Evolutionary conservation across 2,113 vertebrate genomes (phyloP), one percentile per base, ranked within the genome.

Genomic region (Thunnus thynnus): DNA sequence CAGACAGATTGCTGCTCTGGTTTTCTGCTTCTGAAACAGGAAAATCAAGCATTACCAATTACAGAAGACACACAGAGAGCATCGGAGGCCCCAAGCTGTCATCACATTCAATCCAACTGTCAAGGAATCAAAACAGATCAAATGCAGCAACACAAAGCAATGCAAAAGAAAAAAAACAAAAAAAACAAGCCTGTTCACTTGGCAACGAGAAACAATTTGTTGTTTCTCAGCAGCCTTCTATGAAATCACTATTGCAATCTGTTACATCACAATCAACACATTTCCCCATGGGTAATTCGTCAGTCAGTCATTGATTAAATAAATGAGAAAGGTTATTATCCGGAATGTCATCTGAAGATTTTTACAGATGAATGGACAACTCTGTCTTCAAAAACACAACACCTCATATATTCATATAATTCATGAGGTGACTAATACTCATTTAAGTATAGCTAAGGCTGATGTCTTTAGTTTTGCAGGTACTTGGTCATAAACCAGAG

Each of bases 51-150:
- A 46, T 85, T 77, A 87, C 88, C 86, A 93, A 92, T 93, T 92
- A 91, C 84, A 78, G 80, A 83, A 70, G 88, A 91, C 85, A 86
- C 83, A 83, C 80, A 70, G 25, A 47, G 65, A 68, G 80, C 67
- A 80, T 82, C 1, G 14, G 72, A 57, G 66, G 70, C 84, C 62
- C 72, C 2, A 41, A 87, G 86, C 89, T 89, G 90, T 89, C 93
- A 84, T 86, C 76, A 47, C 8, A 56, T 80, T 78, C 88, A 83
- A 82, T 89, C 84, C 81, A 51, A 25, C 86, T 89, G 89, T 90
- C 89, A 91, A 74, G 44, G 69, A 89, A 83, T 93, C 82, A 82
- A 82, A 91, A 89, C 73, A 84, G 83, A 93, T 93, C 90, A 93
- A 92, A 93, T 76, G 72, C 83, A 88, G 71, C 51, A 80, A 64